These are phyloP conservation scores for Lepus oiostolus DNA, from an alignment of 2,797 vertebrate species.

Conservation along the genomic window DNA sequence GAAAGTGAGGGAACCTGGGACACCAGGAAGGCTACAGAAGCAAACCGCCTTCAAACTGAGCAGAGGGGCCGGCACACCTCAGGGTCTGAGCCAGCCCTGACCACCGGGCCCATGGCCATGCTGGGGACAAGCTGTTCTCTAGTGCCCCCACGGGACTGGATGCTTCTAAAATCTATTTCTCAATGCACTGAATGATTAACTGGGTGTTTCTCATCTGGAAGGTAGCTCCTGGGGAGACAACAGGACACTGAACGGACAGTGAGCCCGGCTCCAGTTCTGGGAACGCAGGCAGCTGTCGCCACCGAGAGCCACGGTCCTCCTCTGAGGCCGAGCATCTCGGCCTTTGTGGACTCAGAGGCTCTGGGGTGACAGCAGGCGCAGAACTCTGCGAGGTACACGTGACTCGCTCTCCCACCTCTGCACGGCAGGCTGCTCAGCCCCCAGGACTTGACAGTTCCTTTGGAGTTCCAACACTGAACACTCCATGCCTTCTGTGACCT, in stretches of 20 bases:
- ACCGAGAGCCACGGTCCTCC: neutral
- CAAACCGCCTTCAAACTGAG: neutral
- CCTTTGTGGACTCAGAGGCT: neutral
- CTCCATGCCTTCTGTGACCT: neutral
- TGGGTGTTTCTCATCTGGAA: neutral
- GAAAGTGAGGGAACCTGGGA: neutral
- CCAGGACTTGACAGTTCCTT: neutral
- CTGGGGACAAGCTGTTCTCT: neutral
- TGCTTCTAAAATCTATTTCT: neutral
- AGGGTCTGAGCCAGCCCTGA: too few species aligned
- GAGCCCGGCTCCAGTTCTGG: neutral
- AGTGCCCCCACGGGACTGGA: neutral
- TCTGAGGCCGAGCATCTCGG: neutral
- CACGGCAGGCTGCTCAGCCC: neutral
- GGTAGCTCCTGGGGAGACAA: neutral
- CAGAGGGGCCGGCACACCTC: too few species aligned
- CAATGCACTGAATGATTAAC: neutral
- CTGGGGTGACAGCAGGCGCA: fast-evolving
- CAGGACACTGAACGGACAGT: neutral
- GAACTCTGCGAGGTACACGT: neutral
- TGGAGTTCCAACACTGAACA: neutral
- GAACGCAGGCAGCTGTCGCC: too few species aligned
- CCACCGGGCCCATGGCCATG: fast-evolving
- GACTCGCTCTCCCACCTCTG: neutral
- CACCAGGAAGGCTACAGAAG: neutral